A percentile compares a stretch with the other conserved stretches of the same genome.
Evolutionary conservation across 2,797 vertebrate species (phyloP).

Genomic region (Sus cebifrons): DNA sequence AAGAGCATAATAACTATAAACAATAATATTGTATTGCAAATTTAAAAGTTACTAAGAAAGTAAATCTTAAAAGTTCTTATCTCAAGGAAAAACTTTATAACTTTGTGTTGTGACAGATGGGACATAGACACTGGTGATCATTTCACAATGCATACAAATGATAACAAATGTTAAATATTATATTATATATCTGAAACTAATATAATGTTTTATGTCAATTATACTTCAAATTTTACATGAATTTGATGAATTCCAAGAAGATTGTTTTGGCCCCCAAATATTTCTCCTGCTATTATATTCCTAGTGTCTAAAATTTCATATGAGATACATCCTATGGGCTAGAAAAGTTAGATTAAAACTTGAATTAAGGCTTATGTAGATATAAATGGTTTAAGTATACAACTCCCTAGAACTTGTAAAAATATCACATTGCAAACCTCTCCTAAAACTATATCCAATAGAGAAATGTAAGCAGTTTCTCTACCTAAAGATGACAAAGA

Average conservation of each 20-base stretch:
- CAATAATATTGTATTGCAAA: background rate
- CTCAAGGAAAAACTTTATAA: too few relatives aligned
- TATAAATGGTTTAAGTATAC: background rate
- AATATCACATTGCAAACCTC: background rate
- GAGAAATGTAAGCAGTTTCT: slow-evolving; percentile 25
- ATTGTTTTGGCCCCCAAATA: background rate
- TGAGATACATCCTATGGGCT: background rate
- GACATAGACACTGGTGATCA: too few relatives aligned
- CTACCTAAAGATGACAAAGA: background rate
- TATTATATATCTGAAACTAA: background rate
- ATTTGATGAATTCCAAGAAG: background rate
- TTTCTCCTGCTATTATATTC: background rate
- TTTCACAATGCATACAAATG: background rate
- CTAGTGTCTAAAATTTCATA: background rate
- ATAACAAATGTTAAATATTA: background rate
- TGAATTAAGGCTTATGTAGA: background rate
- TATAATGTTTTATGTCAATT: background rate
- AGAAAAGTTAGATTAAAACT: slow-evolving; percentile 24
- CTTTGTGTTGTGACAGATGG: too few relatives aligned
- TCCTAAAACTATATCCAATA: background rate
- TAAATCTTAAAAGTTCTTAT: too few relatives aligned
- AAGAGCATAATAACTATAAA: background rate
- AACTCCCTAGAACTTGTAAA: background rate
- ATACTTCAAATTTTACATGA: background rate
- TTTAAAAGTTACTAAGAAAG: background rate